Percentiles rank a stretch among this genome's conserved stretches.
Evolutionary conservation across 2,888 invertebrate species (phyloP).

Genomic region (Lissonota sp.): DNA sequence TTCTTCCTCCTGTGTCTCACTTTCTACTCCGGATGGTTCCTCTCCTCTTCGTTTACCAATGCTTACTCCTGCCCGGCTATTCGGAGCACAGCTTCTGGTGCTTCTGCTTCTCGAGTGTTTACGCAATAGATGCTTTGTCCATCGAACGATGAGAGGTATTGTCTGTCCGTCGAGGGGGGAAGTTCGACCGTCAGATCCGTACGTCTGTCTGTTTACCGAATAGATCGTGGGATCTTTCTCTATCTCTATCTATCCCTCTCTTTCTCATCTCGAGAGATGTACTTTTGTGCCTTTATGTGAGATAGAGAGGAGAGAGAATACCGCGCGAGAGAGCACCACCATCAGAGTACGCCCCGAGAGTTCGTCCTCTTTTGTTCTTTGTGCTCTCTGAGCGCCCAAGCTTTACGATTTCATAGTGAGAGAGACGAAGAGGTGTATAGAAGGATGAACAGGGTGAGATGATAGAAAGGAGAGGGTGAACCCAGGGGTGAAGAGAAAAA

Average conservation of each 20-base stretch:
- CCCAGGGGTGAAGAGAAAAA: slow-evolving; percentile 24
- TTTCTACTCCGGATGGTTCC: slow-evolving; percentile 41
- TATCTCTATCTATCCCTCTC: slow-evolving; percentile 53
- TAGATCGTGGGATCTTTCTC: slow-evolving; percentile 69
- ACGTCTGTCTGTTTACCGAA: slow-evolving; percentile 73
- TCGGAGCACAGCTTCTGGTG: slow-evolving; percentile 51
- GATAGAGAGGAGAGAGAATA: slow-evolving; percentile 36
- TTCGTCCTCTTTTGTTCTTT: slow-evolving; percentile 77
- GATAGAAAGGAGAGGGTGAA: slow-evolving; percentile 57
- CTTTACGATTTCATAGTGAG: slow-evolving; percentile 66
- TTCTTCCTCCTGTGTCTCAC: slow-evolving; percentile 57
- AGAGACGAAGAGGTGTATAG: slow-evolving; percentile 32
- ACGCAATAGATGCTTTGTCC: slow-evolving; percentile 84
- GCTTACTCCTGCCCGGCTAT: slow-evolving; percentile 32
- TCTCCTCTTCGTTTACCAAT: slow-evolving; percentile 48
- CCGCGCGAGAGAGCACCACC: slow-evolving; percentile 45
- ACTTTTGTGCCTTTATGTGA: slow-evolving; percentile 80
- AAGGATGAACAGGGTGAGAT: slow-evolving; percentile 52
- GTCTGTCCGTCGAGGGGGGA: slow-evolving; percentile 78
- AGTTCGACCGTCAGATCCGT: slow-evolving; percentile 73
- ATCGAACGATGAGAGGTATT: slow-evolving; percentile 83
- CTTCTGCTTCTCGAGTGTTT: slow-evolving; percentile 80
- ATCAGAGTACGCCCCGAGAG: slow-evolving; percentile 72
- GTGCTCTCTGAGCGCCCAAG: slow-evolving; percentile 69
- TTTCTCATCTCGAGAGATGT: slow-evolving; percentile 73